phyloP scores from a whole-genome alignment of 2,113 vertebrate species.

The Vulpes ferrilata region DNA sequence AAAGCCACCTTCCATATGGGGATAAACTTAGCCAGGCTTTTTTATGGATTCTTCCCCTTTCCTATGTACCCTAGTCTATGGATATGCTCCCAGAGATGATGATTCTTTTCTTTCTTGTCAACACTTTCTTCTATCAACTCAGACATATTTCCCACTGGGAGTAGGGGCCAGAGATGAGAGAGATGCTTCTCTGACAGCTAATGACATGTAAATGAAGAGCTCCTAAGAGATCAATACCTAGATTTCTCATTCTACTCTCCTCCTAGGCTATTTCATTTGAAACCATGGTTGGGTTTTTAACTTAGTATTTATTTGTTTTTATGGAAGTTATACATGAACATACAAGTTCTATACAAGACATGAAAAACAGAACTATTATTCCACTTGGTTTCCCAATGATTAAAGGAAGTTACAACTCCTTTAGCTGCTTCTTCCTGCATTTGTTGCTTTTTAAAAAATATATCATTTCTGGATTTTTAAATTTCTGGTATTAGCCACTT shows the following conservation, averaged over 20 bases:
- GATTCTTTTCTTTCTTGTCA: not conserved
- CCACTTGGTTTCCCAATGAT: not conserved
- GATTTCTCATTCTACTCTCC: not conserved
- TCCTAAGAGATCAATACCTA: not conserved
- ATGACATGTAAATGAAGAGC: not conserved
- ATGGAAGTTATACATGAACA: not conserved
- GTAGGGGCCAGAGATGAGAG: not conserved
- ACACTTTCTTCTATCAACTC: not conserved
- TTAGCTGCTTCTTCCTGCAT: not conserved
- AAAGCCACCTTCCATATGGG: not conserved
- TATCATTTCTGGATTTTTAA: not conserved
- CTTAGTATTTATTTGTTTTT: not conserved
- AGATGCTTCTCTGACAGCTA: not conserved
- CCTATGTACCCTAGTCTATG: not conserved
- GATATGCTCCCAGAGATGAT: not conserved
- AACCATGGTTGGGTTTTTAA: not conserved
- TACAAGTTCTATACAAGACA: not conserved
- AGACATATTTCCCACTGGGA: not conserved
- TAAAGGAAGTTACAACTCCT: not conserved
- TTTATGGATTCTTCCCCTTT: not conserved
- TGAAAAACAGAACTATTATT: not conserved
- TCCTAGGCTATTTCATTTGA: slow-evolving; percentile 12
- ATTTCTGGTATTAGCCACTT: not conserved
- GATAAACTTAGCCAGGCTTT: not conserved
- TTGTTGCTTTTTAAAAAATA: slow-evolving; percentile 4